These are phyloP conservation scores for Todus mexicanus DNA, from an alignment of 2,797 vertebrate species.

Conservation along the genomic window DNA sequence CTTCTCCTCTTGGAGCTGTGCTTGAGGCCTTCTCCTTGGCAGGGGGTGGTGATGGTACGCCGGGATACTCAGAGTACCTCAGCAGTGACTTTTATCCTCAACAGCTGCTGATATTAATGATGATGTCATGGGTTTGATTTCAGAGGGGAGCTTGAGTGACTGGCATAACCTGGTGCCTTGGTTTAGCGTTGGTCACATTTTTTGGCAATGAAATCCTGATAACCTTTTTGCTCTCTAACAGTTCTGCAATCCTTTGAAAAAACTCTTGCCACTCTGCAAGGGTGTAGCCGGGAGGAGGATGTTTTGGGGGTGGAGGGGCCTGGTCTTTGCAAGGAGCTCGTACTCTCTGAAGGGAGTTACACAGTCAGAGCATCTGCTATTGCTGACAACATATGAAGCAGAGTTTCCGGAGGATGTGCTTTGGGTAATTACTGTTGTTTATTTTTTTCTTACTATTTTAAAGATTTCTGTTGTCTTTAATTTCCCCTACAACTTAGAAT, in stretches of 20 bases:
- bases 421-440: neutral
- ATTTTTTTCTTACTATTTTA: neutral
- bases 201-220: constrained; percentile 30
- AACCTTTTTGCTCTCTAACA: neutral
- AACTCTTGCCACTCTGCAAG: neutral
- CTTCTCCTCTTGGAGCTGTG: neutral
- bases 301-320: neutral
- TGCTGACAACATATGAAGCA: neutral
- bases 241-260: constrained; percentile 14
- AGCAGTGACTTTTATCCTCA: constrained; percentile 48
- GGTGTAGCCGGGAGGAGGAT: neutral
- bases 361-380: neutral
- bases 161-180: constrained; percentile 15
- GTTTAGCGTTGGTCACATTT: neutral
- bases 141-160: neutral
- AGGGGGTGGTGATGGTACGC: neutral
- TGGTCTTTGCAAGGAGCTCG: neutral
- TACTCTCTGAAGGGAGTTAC: neutral
- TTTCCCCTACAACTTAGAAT: neutral
- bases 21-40: neutral
- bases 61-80: constrained; percentile 12
- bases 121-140: constrained; percentile 59
- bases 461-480: neutral
- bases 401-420: neutral
- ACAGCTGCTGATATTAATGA: constrained; percentile 35